Percentiles rank a stretch among this genome's conserved stretches.
These are phyloP conservation scores for Pipistrellus nathusii DNA, from an alignment of 2,797 vertebrate genomes.

Conservation along the genomic window DNA sequence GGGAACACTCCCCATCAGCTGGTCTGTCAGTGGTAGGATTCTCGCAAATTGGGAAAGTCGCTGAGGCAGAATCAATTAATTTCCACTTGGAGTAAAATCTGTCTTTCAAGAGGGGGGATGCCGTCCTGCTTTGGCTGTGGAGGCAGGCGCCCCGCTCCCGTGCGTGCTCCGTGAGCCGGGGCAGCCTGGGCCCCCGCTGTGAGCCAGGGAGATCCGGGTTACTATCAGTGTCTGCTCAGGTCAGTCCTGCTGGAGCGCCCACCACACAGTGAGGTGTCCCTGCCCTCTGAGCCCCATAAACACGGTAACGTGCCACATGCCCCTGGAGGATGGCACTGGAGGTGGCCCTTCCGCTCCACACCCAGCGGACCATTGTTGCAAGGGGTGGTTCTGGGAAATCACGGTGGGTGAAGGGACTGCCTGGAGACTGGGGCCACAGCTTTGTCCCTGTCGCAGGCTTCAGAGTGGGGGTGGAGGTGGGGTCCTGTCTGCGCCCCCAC, in stretches of 20 bases:
- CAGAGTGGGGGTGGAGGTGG: accelerated
- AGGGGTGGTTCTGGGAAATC: background rate
- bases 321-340: accelerated
- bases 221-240: background rate
- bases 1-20: constrained; percentile 80
- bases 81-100: constrained; percentile 70
- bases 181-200: background rate
- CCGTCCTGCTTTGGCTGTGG: background rate
- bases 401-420: background rate
- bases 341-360: accelerated
- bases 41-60: constrained; percentile 81
- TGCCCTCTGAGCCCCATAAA: accelerated
- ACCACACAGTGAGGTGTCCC: accelerated
- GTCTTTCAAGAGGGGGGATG: background rate
- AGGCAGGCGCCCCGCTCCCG: background rate
- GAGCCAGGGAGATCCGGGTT: background rate
- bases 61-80: constrained; percentile 60
- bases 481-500: no score
- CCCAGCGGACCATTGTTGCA: accelerated
- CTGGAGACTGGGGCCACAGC: accelerated
- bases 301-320: accelerated
- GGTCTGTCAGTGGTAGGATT: constrained; percentile 80
- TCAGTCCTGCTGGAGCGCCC: no score
- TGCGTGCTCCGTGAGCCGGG: background rate
- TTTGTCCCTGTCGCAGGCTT: background rate